A percentile compares a stretch with the other conserved stretches of the same genome.
Evolutionary conservation across 2,113 vertebrate genomes (phyloP).

Genomic region (Rafetus swinhoei): DNA sequence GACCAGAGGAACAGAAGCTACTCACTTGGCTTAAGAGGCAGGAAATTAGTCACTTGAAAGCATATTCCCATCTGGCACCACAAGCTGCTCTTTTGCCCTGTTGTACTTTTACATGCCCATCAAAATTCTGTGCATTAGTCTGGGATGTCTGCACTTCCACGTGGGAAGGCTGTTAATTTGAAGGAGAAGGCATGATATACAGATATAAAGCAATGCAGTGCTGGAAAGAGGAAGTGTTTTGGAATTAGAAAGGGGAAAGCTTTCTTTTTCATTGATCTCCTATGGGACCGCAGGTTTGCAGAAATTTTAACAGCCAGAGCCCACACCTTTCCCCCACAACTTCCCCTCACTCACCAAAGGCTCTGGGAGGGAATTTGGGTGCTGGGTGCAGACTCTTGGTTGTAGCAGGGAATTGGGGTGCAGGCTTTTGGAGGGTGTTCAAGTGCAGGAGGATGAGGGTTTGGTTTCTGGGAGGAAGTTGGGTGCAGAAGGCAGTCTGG

Average conservation of each 20-base stretch:
- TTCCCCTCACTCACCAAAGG: too few species aligned
- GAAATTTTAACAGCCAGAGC: too few species aligned
- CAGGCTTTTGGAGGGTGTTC: too few species aligned
- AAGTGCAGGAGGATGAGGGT: too few species aligned
- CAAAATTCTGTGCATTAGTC: conserved; percentile 12
- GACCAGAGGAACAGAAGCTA: neutral
- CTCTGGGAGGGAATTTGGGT: too few species aligned
- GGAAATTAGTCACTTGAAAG: neutral
- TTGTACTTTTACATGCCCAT: neutral
- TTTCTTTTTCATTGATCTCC: neutral
- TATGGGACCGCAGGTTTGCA: too few species aligned
- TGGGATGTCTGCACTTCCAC: neutral
- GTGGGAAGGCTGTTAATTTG: neutral
- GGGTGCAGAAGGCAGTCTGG: too few species aligned
- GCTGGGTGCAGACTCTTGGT: too few species aligned
- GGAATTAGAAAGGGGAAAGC: neutral
- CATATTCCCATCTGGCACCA: neutral
- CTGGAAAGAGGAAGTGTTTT: neutral
- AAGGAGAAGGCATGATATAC: neutral
- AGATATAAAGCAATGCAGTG: neutral
- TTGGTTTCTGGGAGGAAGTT: too few species aligned
- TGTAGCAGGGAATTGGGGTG: too few species aligned
- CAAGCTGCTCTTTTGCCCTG: neutral
- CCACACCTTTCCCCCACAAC: too few species aligned
- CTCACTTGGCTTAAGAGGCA: neutral